Conservation (phyloP, 2,113 vertebrate genomes). For the Cyanoderma ruficeps region DNA sequence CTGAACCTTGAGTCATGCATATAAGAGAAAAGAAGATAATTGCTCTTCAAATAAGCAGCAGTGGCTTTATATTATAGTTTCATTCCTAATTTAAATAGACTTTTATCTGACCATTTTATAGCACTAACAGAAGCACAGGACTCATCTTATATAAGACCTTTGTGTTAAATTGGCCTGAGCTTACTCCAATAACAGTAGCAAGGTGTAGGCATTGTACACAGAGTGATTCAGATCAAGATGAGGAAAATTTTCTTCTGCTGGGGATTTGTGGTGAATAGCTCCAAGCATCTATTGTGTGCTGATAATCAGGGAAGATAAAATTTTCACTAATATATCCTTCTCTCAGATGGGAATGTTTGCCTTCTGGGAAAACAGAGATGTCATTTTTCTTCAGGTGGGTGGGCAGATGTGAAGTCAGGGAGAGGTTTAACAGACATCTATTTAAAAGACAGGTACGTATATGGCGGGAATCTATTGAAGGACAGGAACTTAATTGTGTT, state of each 20-base stretch:
- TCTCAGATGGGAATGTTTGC: not conserved
- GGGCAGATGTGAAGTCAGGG: fast-evolving
- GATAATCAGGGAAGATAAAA: not conserved
- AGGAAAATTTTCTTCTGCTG: not conserved
- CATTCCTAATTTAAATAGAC: not conserved
- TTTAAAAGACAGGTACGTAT: not conserved
- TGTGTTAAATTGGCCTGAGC: not conserved
- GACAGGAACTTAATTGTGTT: not conserved
- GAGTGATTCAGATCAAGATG: not conserved
- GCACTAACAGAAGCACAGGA: not conserved
- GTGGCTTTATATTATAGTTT: not conserved
- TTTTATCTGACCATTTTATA: not conserved
- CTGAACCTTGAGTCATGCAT: not conserved
- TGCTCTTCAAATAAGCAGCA: not conserved
- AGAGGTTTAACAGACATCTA: not conserved
- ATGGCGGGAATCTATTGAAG: not conserved
- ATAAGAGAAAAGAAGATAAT: not conserved
- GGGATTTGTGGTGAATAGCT: not conserved
- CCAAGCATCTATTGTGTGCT: not conserved
- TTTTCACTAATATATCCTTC: not conserved
- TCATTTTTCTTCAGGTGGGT: not conserved
- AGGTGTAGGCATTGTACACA: not conserved
- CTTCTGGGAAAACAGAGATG: not conserved
- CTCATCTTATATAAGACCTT: not conserved
- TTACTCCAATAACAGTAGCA: not conserved